Percentiles rank a stretch among this genome's conserved stretches.
Evolutionary conservation across 1,140 invertebrate species (phyloP).

Genomic region (Ladona fulva): DNA sequence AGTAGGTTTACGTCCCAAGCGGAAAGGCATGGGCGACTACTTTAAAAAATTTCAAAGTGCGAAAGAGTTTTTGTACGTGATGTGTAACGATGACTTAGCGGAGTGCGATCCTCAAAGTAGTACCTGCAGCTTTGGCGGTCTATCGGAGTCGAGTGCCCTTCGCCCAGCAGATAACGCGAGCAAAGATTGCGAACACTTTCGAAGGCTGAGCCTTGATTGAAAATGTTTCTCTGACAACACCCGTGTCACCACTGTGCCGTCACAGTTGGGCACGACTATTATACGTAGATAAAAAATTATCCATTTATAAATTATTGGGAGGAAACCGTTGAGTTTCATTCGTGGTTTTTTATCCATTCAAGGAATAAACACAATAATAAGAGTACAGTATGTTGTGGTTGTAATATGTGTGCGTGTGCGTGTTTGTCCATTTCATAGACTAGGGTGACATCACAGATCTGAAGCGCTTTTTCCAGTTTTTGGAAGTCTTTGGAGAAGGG

Average conservation of each 20-base stretch:
- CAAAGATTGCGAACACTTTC: not conserved
- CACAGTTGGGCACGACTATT: not conserved
- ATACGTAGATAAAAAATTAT: not conserved
- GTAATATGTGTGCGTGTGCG: not conserved
- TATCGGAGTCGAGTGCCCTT: not conserved
- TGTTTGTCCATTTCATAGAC: not conserved
- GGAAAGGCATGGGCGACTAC: not conserved
- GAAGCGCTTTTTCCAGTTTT: not conserved
- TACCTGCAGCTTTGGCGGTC: not conserved
- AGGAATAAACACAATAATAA: not conserved
- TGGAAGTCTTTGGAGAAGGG: not conserved
- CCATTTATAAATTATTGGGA: conserved; percentile 5
- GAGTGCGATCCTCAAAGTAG: not conserved
- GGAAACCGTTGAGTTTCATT: not conserved
- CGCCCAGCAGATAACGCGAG: not conserved
- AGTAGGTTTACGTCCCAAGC: not conserved
- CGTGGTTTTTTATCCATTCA: not conserved
- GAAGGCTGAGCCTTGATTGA: not conserved
- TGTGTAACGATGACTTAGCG: not conserved
- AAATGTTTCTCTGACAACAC: not conserved
- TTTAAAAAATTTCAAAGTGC: not conserved
- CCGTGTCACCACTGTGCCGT: too few species aligned
- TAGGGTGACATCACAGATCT: not conserved
- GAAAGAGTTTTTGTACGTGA: not conserved
- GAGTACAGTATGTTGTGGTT: not conserved